Evolutionary conservation across 2,888 invertebrate species (phyloP).

Genomic region (Xestia c-nigrum): DNA sequence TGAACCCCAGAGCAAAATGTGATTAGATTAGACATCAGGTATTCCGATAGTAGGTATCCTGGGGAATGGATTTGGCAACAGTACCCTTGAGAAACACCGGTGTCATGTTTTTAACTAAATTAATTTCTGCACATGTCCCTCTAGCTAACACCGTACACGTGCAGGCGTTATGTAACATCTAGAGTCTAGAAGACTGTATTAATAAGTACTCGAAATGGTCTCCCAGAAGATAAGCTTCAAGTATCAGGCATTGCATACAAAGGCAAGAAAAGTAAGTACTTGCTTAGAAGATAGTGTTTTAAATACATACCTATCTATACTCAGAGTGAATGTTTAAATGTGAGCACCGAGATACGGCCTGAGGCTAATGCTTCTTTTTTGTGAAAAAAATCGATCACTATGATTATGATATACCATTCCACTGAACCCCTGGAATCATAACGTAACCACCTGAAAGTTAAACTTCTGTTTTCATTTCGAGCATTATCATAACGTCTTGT

Average conservation of each 20-base stretch:
- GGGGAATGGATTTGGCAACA: not conserved
- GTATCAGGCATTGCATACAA: not conserved
- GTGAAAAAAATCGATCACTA: not conserved
- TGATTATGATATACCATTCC: not conserved
- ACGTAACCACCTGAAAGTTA: not conserved
- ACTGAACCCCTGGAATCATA: not conserved
- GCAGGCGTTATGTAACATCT: not conserved
- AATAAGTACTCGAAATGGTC: conserved; percentile 17
- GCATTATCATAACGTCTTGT: not conserved
- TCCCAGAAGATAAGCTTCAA: not conserved
- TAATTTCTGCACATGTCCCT: not conserved
- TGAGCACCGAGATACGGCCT: not conserved
- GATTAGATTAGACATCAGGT: not conserved
- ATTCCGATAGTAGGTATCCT: not conserved
- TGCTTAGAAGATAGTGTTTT: not conserved
- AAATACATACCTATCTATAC: not conserved
- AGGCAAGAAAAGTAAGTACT: not conserved
- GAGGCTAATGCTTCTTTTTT: not conserved
- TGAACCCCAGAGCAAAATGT: not conserved
- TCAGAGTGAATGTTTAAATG: not conserved
- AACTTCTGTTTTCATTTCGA: not conserved
- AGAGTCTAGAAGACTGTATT: not conserved
- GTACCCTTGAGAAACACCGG: not conserved
- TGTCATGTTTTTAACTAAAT: not conserved
- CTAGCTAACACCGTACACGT: not conserved